Base-by-base conservation (phyloP, 2,113 vertebrate species). In the Pelvicachromis taeniatus region DNA sequence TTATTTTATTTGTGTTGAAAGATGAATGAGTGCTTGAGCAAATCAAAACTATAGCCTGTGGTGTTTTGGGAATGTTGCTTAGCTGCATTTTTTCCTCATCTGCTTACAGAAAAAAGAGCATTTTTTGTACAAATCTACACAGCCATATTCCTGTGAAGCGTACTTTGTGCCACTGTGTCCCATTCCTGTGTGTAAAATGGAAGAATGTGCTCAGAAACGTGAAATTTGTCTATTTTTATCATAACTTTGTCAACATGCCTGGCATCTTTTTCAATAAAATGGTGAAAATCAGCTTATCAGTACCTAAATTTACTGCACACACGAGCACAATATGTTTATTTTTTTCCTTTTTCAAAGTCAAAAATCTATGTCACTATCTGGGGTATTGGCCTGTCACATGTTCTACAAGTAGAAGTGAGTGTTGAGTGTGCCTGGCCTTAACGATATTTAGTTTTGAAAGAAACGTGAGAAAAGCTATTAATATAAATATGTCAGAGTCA, bases 201-300 rank as follows among this genome's bases (percentile, higher is more conserved):
- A 78, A 88, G 23, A 21, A 89, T 53, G 55, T 40, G 48, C 26
- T 73, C 1, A 33, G 75, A 87, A 42, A 59, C 75, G 82, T 87
- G 14, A 83, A 83, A 83, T 80, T 11, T 78, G 65, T 85, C 59
- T 88, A 88, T 86, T 90, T 93, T 87, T 79, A 85, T 86, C 61
- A 65, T 78, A 10, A 77, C 78, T 78, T 78, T 88, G 68, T 92
- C 54, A 21, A 45, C 23, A 78, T 87, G 75, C 11, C n/a, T 70
- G 23, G 29, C 77, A 73, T 80, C 1, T 82, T 81, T 87, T 48
- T 79, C 48, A 91, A 91, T 88, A 90, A 92, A 93, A 88, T 54
- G 13, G n/a, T n/a, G 12, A 26, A 81, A 65, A 9, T 12, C 21
- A 52, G 16, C 4, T 31, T n/a, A 54, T 55, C 11, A 0, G 65